A percentile compares a stretch with the other conserved stretches of the same genome.
phyloP scores from a whole-genome alignment of 2,888 invertebrate species.

The Lobophora halterata region DNA sequence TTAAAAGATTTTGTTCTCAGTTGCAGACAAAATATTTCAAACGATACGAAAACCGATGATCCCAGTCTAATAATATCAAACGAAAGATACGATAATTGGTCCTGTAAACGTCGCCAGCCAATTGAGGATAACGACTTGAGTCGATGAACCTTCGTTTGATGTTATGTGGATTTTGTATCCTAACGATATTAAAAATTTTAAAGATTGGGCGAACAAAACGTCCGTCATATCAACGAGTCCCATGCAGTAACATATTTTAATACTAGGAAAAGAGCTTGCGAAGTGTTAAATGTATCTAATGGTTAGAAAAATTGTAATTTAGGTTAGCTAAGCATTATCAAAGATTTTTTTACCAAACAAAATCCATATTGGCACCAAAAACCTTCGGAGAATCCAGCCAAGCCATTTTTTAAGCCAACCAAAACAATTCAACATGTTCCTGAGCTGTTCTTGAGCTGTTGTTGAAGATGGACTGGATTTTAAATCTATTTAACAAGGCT shows the following conservation, averaged over 20 bases:
- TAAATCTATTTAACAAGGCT: slow-evolving; percentile 34
- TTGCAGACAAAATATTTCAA: slow-evolving; percentile 22
- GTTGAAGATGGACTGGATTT: slow-evolving; percentile 35
- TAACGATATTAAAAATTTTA: too few relatives aligned
- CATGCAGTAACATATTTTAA: too few relatives aligned
- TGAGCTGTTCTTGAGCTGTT: slow-evolving; percentile 36
- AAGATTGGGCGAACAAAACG: too few relatives aligned
- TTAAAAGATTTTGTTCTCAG: slow-evolving; percentile 3
- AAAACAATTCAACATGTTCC: slow-evolving; percentile 43
- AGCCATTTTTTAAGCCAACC: slow-evolving; percentile 29
- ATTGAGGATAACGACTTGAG: slow-evolving; percentile 60
- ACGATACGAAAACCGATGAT: slow-evolving; percentile 53
- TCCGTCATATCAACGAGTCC: too few relatives aligned
- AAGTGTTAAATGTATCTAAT: too few relatives aligned
- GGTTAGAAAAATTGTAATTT: too few relatives aligned
- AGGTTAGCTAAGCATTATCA: not conserved
- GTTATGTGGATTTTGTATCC: slow-evolving; percentile 10
- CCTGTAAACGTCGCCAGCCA: slow-evolving; percentile 53
- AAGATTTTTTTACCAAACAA: slow-evolving; percentile 43
- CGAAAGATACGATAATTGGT: slow-evolving; percentile 61
- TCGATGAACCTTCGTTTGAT: slow-evolving; percentile 53
- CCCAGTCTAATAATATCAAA: slow-evolving; percentile 46
- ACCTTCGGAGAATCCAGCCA: slow-evolving; percentile 28
- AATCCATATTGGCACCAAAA: slow-evolving; percentile 37
- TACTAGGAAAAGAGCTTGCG: too few relatives aligned